phyloP scores from a whole-genome alignment of 2,888 invertebrate species.

The Ditylenchus weischeri region DNA sequence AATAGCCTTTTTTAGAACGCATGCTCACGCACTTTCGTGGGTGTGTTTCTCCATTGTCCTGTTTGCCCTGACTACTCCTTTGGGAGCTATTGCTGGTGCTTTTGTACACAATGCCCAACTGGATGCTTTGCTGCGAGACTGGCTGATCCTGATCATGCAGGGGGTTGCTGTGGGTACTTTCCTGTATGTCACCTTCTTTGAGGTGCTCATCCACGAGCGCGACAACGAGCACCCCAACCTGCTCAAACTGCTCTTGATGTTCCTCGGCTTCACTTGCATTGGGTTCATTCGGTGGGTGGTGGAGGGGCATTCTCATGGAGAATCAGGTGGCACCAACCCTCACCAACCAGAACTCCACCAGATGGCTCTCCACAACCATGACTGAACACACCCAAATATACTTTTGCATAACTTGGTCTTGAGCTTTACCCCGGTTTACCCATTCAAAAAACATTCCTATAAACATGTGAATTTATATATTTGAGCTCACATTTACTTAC shows the following conservation, averaged over 20 bases:
- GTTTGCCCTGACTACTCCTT: constrained; percentile 70
- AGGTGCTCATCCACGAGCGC: constrained; percentile 62
- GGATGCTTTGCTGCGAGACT: constrained; percentile 36
- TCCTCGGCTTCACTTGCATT: constrained; percentile 54
- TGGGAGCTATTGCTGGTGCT: constrained; percentile 63
- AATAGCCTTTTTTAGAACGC: constrained; percentile 41
- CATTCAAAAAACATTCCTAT: too few species aligned
- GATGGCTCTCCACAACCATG: too few species aligned
- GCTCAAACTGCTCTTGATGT: constrained; percentile 51
- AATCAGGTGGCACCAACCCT: too few species aligned
- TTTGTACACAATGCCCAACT: constrained; percentile 37
- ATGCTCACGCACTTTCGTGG: constrained; percentile 55
- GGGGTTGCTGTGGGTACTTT: constrained; percentile 88
- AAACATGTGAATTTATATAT: too few species aligned
- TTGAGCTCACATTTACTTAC: too few species aligned
- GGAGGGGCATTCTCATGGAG: constrained; percentile 31
- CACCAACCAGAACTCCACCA: too few species aligned
- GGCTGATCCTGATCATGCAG: constrained; percentile 64
- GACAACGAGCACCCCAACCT: constrained; percentile 59
- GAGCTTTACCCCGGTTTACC: too few species aligned
- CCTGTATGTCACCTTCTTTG: constrained; percentile 90
- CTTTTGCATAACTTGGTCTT: too few species aligned
- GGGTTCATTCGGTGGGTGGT: constrained; percentile 47
- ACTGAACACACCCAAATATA: too few species aligned
- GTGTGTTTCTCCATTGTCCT: constrained; percentile 59